phyloP scores from a whole-genome alignment of 2,797 vertebrate genomes.

The Labroides dimidiatus region DNA sequence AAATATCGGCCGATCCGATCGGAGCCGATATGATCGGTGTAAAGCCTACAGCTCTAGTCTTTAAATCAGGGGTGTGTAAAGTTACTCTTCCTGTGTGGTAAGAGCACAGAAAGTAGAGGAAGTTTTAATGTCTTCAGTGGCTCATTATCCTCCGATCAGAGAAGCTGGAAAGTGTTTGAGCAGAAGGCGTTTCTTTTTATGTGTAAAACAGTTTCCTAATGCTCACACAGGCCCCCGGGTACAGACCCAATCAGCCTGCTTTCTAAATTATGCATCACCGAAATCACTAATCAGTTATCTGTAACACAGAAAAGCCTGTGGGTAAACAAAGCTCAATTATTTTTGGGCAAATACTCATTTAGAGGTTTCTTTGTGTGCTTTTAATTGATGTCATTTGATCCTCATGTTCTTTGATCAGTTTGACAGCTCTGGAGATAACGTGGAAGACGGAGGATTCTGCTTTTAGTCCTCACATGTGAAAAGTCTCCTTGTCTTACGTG shows the following conservation, averaged over 20 bases:
- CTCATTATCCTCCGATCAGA: neutral
- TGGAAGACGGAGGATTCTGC: neutral
- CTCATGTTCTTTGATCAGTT: neutral
- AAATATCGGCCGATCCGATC: too few relatives aligned
- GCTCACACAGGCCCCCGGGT: conserved; percentile 44
- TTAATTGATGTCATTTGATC: neutral
- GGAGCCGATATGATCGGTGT: too few relatives aligned
- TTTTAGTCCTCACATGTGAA: too few relatives aligned
- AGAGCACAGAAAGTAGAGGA: neutral
- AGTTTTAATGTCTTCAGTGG: neutral
- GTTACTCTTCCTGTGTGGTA: too few relatives aligned
- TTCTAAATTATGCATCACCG: conserved; percentile 67
- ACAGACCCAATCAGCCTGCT: conserved; percentile 54
- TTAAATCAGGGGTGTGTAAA: too few relatives aligned
- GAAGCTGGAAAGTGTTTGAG: conserved; percentile 19
- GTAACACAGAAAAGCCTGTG: conserved; percentile 23
- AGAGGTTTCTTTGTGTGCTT: neutral
- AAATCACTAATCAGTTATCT: conserved; percentile 48
- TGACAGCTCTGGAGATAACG: neutral
- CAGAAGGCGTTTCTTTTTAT: conserved; percentile 28
- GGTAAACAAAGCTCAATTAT: conserved; percentile 48
- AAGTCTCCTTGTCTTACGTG: too few relatives aligned
- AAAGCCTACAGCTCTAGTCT: too few relatives aligned
- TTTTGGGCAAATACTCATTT: conserved; percentile 27
- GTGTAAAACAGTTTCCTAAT: conserved; percentile 38